phyloP scores from a whole-genome alignment of 2,888 invertebrate species.

The Hirtodrosophila alboralis region DNA sequence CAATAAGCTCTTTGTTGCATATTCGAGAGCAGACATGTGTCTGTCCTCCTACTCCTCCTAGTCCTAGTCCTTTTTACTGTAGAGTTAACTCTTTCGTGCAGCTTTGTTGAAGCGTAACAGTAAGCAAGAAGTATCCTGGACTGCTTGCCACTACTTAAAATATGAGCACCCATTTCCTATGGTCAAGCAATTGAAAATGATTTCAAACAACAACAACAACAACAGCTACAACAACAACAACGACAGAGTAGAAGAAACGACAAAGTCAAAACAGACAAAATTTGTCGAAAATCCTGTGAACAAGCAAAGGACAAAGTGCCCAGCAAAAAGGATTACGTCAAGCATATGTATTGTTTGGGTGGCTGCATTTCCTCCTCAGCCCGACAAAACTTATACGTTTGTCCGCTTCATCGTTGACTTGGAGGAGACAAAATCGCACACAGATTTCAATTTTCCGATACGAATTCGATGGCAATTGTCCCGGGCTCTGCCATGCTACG shows the following conservation, averaged over 20 bases:
- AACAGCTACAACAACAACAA: slow-evolving; percentile 13
- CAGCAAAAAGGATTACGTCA: slow-evolving; percentile 79
- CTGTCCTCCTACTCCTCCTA: background rate
- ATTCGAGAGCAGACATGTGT: slow-evolving; percentile 41
- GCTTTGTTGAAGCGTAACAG: slow-evolving; percentile 78
- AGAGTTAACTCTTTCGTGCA: slow-evolving; percentile 55
- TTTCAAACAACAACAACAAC: slow-evolving; percentile 49
- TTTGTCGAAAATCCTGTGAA: slow-evolving; percentile 79
- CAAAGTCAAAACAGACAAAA: slow-evolving; percentile 78
- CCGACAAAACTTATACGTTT: slow-evolving; percentile 69
- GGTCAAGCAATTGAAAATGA: slow-evolving; percentile 80
- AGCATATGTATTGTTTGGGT: slow-evolving; percentile 79
- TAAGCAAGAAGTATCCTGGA: slow-evolving; percentile 68
- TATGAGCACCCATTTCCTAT: slow-evolving; percentile 78
- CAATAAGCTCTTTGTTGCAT: slow-evolving; percentile 65
- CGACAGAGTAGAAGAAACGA: slow-evolving; percentile 26
- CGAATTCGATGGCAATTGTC: slow-evolving; percentile 77
- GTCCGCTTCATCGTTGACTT: slow-evolving; percentile 47
- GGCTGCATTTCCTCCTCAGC: slow-evolving; percentile 29
- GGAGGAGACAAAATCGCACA: slow-evolving; percentile 54
- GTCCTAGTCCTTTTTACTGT: slow-evolving; percentile 1
- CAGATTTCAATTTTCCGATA: slow-evolving; percentile 80
- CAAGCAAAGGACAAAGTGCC: slow-evolving; percentile 76
- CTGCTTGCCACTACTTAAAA: slow-evolving; percentile 76
- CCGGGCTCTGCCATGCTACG: slow-evolving; percentile 55